Evolutionary conservation across 2,113 vertebrate species (phyloP).

Genomic region (Cavia porcellus): DNA sequence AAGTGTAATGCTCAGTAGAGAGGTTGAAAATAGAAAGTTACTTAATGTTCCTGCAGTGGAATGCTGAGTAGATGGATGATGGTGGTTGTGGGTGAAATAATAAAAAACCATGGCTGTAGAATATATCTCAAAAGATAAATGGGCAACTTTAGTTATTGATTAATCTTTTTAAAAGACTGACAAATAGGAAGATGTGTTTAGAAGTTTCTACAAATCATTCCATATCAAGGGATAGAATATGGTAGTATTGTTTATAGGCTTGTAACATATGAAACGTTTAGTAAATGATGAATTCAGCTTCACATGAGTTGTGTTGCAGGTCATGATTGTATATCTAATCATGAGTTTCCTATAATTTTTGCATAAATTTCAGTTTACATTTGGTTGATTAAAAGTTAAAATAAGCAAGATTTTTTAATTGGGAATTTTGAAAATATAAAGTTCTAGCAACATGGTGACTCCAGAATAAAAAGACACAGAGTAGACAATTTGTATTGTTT

Average conservation of each 20-base stretch:
- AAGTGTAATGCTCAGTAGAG: not conserved
- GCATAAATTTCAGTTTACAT: not conserved
- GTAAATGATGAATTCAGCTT: not conserved
- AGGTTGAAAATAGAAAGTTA: not conserved
- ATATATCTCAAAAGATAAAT: not conserved
- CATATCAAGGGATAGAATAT: not conserved
- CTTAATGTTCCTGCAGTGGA: not conserved
- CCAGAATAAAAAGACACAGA: not conserved
- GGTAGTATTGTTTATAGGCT: not conserved
- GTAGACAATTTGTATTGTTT: not conserved
- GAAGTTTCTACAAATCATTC: not conserved
- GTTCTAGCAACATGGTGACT: not conserved
- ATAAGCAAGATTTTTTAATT: not conserved
- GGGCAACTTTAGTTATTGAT: not conserved
- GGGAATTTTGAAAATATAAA: not conserved
- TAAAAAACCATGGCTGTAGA: not conserved
- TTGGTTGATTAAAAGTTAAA: not conserved
- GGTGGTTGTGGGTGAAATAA: not conserved
- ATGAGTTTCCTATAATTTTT: not conserved
- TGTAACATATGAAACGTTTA: not conserved
- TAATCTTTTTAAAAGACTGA: not conserved
- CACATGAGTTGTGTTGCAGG: not conserved
- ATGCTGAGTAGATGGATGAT: not conserved
- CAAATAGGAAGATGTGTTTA: too few species aligned
- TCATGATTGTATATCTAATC: not conserved